Conservation (phyloP, 1,140 invertebrate species). For the Dufourea novaeangliae region DNA sequence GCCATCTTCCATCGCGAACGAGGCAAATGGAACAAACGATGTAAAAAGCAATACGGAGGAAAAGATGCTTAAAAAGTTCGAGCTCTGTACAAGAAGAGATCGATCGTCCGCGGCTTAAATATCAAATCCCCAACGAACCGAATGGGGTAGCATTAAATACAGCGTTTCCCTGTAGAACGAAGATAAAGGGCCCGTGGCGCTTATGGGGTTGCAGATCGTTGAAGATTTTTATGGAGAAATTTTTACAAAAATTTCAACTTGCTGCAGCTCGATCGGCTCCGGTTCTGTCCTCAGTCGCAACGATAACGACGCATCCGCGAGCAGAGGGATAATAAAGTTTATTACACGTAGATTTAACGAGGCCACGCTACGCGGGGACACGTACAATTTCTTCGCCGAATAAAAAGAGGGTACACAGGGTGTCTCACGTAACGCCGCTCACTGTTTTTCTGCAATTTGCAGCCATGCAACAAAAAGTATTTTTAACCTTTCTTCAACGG, state of each 20-base stretch:
- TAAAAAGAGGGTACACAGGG: slow-evolving; percentile 23
- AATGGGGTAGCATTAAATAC: slow-evolving; percentile 13
- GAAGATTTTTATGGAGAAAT: neutral
- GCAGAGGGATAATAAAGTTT: slow-evolving; percentile 34
- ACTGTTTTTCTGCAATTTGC: slow-evolving; percentile 35
- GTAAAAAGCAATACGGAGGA: neutral
- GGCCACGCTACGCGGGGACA: too few relatives aligned
- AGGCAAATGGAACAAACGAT: too few relatives aligned
- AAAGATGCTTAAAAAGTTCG: neutral
- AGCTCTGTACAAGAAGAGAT: neutral
- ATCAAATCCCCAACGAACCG: slow-evolving; percentile 26
- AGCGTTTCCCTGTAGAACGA: neutral
- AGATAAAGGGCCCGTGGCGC: slow-evolving; percentile 9
- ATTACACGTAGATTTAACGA: slow-evolving; percentile 10
- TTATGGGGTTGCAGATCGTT: neutral
- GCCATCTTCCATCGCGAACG: neutral
- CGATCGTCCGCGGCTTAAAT: slow-evolving; percentile 28
- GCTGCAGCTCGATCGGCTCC: too few relatives aligned
- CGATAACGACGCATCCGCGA: neutral
- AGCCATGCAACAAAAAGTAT: too few relatives aligned
- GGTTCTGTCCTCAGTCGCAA: neutral
- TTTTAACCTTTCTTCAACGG: too few relatives aligned
- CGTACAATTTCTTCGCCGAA: neutral
- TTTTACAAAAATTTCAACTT: slow-evolving; percentile 3
- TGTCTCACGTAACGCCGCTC: too few relatives aligned